phyloP scores from a whole-genome alignment of 2,888 invertebrate genomes.

The Phorcus lineatus region DNA sequence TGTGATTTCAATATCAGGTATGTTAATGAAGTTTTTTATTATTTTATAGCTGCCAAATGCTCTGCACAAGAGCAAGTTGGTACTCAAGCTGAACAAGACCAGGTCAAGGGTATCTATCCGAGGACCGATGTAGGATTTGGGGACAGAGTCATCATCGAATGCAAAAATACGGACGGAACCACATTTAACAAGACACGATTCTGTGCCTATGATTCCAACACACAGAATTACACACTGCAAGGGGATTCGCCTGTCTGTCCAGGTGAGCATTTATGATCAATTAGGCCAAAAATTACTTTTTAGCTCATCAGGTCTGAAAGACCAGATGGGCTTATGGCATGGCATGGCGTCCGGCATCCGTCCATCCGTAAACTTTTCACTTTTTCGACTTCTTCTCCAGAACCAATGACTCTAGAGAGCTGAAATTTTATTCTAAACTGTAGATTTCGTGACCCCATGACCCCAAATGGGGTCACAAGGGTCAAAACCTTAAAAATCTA shows the following conservation, averaged over 20 bases:
- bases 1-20: not conserved
- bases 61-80: not conserved
- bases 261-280: constrained; percentile 32
- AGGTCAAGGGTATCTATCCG: not conserved
- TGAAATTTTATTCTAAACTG: too few species aligned
- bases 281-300: too few species aligned
- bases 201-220: constrained; percentile 36
- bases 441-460: too few species aligned
- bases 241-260: constrained; percentile 44
- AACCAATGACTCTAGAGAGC: too few species aligned
- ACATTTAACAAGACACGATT: constrained; percentile 40
- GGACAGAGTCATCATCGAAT: constrained; percentile 40
- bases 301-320: too few species aligned
- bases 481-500: too few species aligned
- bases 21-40: not conserved
- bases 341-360: too few species aligned
- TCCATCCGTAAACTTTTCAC: too few species aligned
- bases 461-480: too few species aligned
- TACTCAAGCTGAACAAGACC: not conserved
- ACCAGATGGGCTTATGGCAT: too few species aligned
- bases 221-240: constrained; percentile 28
- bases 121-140: constrained; percentile 12
- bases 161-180: constrained; percentile 32
- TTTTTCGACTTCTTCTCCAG: too few species aligned
- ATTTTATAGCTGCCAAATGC: not conserved